Conservation (phyloP, 2,888 invertebrate genomes). For the Pterobdella sp. region DNA sequence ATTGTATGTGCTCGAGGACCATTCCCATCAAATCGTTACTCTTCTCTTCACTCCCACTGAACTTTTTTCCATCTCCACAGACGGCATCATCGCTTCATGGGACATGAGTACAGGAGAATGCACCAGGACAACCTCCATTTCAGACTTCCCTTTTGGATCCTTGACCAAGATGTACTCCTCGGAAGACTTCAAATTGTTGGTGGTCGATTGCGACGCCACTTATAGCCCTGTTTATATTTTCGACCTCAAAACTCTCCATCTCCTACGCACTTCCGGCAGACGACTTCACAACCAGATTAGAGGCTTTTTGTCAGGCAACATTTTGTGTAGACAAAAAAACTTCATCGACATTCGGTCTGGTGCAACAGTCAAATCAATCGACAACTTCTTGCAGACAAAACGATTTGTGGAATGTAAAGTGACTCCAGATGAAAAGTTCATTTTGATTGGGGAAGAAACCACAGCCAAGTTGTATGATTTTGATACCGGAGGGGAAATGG, state of each 20-base stretch:
- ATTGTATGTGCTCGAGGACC: slow-evolving; percentile 38
- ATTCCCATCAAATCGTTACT: slow-evolving; percentile 36
- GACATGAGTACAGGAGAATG: slow-evolving; percentile 37
- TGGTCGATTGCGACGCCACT: slow-evolving; percentile 37
- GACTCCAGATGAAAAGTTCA: slow-evolving; percentile 35
- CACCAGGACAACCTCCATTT: slow-evolving; percentile 30
- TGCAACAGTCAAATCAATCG: slow-evolving; percentile 32
- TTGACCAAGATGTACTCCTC: slow-evolving; percentile 35
- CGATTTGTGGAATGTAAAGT: slow-evolving; percentile 36
- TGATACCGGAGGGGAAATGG: slow-evolving; percentile 27
- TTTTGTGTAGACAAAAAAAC: slow-evolving; percentile 38
- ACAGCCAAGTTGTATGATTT: slow-evolving; percentile 36
- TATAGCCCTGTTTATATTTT: slow-evolving; percentile 35
- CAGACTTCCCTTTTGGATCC: slow-evolving; percentile 31
- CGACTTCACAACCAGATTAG: slow-evolving; percentile 32
- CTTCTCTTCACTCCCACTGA: slow-evolving; percentile 37
- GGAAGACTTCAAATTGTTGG: slow-evolving; percentile 34
- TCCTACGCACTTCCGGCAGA: slow-evolving; percentile 35
- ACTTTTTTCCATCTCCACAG: slow-evolving; percentile 37
- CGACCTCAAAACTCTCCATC: slow-evolving; percentile 36
- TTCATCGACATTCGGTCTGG: slow-evolving; percentile 37
- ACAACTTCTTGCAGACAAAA: slow-evolving; percentile 35
- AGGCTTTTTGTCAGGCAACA: slow-evolving; percentile 33
- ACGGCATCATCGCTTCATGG: slow-evolving; percentile 39
- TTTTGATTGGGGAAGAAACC: slow-evolving; percentile 37